Evolutionary conservation across 2,113 vertebrate species (phyloP), one percentile per base, ranked within the genome.

Genomic region (Megalops atlanticus): DNA sequence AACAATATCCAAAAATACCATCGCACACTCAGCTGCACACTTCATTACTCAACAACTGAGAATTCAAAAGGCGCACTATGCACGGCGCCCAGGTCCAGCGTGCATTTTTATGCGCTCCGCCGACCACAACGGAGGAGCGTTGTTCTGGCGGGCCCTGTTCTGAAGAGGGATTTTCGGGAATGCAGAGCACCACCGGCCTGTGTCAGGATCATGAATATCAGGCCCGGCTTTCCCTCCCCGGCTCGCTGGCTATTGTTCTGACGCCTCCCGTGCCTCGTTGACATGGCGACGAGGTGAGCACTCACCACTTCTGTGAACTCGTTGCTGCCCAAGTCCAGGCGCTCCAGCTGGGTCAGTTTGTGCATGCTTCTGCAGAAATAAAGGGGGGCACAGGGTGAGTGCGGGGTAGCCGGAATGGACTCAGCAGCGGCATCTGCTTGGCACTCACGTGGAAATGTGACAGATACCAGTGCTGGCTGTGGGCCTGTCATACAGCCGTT

Each of bases 321-420:
- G 89, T 99, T 99, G 92, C 98, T 99, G 91, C 98, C 98, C 89
- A 99, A 94, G 92, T 99, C 98, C 91, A 99, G 87, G 89, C 98
- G 94, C 91, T 99, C 98, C 93, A 99, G 88, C 92, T 97, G 98
- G 38, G 95, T 96, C 89, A 99, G 94, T 90, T 97, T 98, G 92
- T 97, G 97, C 96, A 98, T 98, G 85, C 98, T 99, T 95, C 98
- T 99, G 90, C 80, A 88, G 54, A 87, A 7, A 64, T 8, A 64
- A 27, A 27, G n/a, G 3, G n/a, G n/a, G 24, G 58, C 8, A 8
- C 8, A 31, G 6, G 8, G n/a, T 31, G n/a, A 27, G 58, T 10
- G 3, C 2, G 58, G 5, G 58, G 6, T n/a, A 27, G n/a, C n/a
- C n/a, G 24, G 24, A 21, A 4, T 54, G 18, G 49, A 54, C 18